Evolutionary conservation across 2,888 invertebrate species (phyloP).

Genomic region (Meiosimyza decipiens): DNA sequence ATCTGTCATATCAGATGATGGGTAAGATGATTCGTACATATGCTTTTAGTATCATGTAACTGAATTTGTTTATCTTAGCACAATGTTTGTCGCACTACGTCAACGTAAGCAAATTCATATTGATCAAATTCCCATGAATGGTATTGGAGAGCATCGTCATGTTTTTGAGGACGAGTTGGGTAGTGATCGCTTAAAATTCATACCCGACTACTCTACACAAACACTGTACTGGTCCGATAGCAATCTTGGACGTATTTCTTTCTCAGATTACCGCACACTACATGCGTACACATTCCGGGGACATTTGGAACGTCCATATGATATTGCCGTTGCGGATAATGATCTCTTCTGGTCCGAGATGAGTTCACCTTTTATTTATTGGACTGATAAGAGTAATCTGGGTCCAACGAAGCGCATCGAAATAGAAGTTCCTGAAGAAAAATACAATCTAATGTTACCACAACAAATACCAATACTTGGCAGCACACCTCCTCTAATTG

Average conservation of each 20-base stretch:
- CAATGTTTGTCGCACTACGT: conserved; percentile 74
- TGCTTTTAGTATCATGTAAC: not conserved
- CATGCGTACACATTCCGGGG: conserved; percentile 67
- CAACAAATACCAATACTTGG: conserved; percentile 52
- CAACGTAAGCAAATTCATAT: conserved; percentile 70
- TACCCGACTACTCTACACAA: conserved; percentile 68
- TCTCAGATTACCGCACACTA: conserved; percentile 72
- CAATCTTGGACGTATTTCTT: conserved; percentile 74
- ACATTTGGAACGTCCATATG: conserved; percentile 69
- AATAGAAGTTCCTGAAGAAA: conserved; percentile 53
- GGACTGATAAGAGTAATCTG: conserved; percentile 69
- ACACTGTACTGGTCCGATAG: conserved; percentile 77
- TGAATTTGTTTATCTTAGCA: conserved; percentile 65
- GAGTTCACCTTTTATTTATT: conserved; percentile 71
- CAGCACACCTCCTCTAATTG: conserved; percentile 40
- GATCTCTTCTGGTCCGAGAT: conserved; percentile 78
- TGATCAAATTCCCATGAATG: conserved; percentile 77
- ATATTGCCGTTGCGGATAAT: conserved; percentile 72
- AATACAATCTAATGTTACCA: conserved; percentile 45
- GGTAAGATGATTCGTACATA: conserved; percentile 46
- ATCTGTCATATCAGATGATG: conserved; percentile 70
- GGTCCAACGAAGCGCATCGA: conserved; percentile 60
- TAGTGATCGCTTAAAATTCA: conserved; percentile 62
- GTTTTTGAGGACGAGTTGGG: conserved; percentile 63
- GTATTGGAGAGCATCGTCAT: conserved; percentile 67